Evolutionary conservation across 2,888 invertebrate species (phyloP).

Genomic region (Abrostola tripartita): DNA sequence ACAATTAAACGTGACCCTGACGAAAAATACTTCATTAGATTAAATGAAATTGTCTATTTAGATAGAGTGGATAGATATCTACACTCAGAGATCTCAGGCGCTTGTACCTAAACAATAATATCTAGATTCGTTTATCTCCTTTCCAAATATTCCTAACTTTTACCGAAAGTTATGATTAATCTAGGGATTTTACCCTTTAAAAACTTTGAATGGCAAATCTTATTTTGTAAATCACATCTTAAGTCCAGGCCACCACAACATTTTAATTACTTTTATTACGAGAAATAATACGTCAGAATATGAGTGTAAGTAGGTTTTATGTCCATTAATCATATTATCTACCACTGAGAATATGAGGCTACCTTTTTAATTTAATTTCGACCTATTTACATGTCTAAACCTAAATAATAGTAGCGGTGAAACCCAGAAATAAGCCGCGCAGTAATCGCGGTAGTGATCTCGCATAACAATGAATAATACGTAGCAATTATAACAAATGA

Average conservation of each 20-base stretch:
- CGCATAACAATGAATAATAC: slow-evolving; percentile 54
- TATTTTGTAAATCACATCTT: no score
- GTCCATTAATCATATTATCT: slow-evolving; percentile 5
- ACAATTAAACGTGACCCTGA: slow-evolving; percentile 48
- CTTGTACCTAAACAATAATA: no score
- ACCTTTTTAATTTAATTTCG: not conserved
- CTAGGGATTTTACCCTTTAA: no score
- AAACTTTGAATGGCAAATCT: no score
- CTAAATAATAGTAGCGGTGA: slow-evolving; percentile 42
- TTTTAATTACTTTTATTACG: no score
- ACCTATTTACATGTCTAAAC: slow-evolving; percentile 5
- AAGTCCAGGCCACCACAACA: no score
- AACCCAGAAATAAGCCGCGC: slow-evolving; percentile 24
- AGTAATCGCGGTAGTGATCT: slow-evolving; percentile 50
- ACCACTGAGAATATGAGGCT: slow-evolving; percentile 1
- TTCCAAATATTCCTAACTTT: no score
- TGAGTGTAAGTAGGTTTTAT: no score
- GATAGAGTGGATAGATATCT: not conserved
- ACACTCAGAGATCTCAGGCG: no score
- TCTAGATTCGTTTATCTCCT: no score
- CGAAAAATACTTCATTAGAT: slow-evolving; percentile 47
- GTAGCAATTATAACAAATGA: slow-evolving; percentile 45
- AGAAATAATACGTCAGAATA: no score
- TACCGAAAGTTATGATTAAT: no score
- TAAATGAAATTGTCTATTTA: not conserved